Evolutionary conservation across 2,113 vertebrate species (phyloP).

Genomic region (Setophaga kirtlandii): DNA sequence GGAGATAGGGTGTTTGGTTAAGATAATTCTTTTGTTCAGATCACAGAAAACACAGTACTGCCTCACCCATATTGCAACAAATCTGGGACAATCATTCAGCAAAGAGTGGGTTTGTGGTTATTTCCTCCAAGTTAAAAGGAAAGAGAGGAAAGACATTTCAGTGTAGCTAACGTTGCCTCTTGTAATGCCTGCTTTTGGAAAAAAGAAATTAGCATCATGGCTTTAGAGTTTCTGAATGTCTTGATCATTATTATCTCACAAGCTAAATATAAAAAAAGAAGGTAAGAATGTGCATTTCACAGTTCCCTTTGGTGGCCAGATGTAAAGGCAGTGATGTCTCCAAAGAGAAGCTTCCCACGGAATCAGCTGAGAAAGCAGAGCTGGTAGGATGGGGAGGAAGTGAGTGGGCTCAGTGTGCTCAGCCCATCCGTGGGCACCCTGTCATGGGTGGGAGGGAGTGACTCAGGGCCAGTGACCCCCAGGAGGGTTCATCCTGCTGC

Average conservation of each 20-base stretch:
- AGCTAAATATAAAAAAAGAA: background rate
- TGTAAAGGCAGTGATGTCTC: background rate
- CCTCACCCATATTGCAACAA: background rate
- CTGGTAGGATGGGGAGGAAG: background rate
- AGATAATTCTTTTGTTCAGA: background rate
- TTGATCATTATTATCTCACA: background rate
- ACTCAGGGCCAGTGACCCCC: background rate
- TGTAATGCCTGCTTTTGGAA: background rate
- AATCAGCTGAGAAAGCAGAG: background rate
- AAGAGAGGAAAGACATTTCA: background rate
- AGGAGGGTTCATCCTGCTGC: background rate
- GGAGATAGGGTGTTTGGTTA: background rate
- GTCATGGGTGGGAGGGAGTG: rapidly evolving
- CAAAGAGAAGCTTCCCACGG: background rate
- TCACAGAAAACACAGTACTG: background rate
- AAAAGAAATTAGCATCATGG: background rate
- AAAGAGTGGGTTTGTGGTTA: background rate
- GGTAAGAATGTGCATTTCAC: background rate
- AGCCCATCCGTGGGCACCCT: background rate
- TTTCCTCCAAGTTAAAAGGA: background rate
- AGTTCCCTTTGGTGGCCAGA: background rate
- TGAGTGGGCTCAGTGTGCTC: background rate
- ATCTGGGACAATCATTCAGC: background rate
- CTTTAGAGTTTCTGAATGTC: background rate
- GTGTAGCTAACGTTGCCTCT: background rate